Evolutionary conservation across 2,113 vertebrate species (phyloP).

Genomic region (Halcyon malimbica): DNA sequence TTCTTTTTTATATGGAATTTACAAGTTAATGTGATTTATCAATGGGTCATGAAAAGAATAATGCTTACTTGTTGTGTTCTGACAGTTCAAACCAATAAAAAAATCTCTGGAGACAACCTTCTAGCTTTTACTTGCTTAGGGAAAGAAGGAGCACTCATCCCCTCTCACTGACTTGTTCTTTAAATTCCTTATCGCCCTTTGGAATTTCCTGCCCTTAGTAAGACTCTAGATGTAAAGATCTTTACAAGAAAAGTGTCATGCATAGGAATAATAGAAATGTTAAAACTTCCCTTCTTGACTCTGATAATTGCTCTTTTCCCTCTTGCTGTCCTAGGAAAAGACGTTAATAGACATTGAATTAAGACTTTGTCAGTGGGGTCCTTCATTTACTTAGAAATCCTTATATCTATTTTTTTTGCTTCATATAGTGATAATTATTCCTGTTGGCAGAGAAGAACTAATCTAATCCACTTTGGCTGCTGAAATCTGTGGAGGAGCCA

Average conservation of each 20-base stretch:
- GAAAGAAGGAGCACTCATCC: neutral
- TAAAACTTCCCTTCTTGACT: neutral
- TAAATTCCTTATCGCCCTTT: neutral
- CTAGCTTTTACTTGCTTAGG: neutral
- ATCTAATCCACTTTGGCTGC: conserved; percentile 58
- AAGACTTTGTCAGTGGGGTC: conserved; percentile 14
- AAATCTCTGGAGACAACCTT: neutral
- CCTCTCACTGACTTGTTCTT: neutral
- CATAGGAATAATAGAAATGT: neutral
- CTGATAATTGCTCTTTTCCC: neutral
- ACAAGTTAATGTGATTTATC: neutral
- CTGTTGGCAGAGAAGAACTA: conserved; percentile 59
- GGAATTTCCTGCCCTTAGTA: neutral
- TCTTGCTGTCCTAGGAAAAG: neutral
- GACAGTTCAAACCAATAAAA: neutral
- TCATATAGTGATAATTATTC: conserved; percentile 54
- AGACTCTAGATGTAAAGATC: neutral
- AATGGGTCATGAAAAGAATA: neutral
- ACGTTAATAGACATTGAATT: conserved; percentile 24
- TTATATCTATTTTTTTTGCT: conserved; percentile 56
- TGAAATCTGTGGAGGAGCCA: conserved; percentile 35
- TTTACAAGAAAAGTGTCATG: neutral
- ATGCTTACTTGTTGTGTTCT: neutral
- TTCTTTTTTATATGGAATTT: neutral
- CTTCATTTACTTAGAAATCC: conserved; percentile 7